Percentiles rank a stretch among this genome's conserved stretches.
Evolutionary conservation across 2,113 vertebrate genomes (phyloP).

Genomic region (Lethenteron camtschaticum): DNA sequence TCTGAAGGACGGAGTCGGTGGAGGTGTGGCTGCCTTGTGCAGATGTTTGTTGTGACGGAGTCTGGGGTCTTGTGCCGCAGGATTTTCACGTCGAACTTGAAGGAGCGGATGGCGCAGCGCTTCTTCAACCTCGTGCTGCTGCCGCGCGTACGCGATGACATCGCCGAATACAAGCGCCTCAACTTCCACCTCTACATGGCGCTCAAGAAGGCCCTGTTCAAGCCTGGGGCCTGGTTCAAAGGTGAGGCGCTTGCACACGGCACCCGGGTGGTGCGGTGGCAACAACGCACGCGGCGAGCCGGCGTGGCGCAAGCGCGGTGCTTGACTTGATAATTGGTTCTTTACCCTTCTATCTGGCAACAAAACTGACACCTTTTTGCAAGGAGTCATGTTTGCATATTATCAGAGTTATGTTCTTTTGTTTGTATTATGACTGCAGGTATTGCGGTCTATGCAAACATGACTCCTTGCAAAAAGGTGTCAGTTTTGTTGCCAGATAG

Average conservation of each 20-base stretch:
- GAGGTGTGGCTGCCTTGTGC: too few relatives aligned
- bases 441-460: too few relatives aligned
- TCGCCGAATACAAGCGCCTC: constrained; percentile 67
- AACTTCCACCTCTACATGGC: constrained; percentile 92
- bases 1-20: too few relatives aligned
- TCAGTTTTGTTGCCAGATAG: too few relatives aligned
- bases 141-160: constrained; percentile 62
- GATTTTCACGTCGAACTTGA: constrained; percentile 84
- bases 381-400: too few relatives aligned
- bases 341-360: too few relatives aligned
- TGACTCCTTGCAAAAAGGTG: too few relatives aligned
- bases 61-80: constrained; percentile 17
- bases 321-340: too few relatives aligned
- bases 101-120: constrained; percentile 81
- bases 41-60: too few relatives aligned
- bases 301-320: neutral
- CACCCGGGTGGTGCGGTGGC: neutral
- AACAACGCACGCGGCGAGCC: neutral
- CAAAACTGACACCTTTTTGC: too few relatives aligned
- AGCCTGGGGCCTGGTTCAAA: constrained; percentile 95
- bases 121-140: constrained; percentile 87
- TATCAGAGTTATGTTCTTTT: too few relatives aligned
- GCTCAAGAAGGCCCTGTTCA: constrained; percentile 84
- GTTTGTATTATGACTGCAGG: too few relatives aligned
- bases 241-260: constrained; percentile 24